These are phyloP conservation scores for Coilia nasus DNA, from an alignment of 2,797 vertebrate genomes.

Conservation along the genomic window DNA sequence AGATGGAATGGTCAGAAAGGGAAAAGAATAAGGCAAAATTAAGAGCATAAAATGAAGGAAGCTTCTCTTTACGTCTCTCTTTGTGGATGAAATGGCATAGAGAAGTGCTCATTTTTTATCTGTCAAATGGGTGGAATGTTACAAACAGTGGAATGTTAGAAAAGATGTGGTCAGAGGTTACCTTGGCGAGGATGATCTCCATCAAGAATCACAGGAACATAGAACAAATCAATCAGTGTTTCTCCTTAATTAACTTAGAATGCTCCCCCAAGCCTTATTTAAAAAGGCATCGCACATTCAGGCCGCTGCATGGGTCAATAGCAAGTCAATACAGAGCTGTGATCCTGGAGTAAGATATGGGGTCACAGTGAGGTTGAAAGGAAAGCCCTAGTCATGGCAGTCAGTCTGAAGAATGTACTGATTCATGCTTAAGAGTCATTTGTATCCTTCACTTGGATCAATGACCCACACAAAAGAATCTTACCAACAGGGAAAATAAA, in stretches of 20 bases:
- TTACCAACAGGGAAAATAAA: background rate
- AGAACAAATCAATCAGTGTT: conserved; percentile 47
- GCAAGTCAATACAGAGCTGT: background rate
- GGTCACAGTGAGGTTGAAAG: background rate
- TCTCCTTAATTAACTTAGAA: conserved; percentile 45
- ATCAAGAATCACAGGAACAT: conserved; percentile 40
- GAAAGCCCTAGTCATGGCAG: background rate
- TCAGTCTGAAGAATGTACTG: background rate
- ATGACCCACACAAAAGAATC: background rate
- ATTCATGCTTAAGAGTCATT: conserved; percentile 17
- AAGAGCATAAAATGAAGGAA: background rate
- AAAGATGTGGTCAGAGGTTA: conserved; percentile 61
- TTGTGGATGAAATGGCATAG: background rate
- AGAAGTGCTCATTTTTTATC: background rate
- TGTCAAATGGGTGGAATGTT: background rate
- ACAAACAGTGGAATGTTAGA: background rate
- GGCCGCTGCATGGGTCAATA: background rate
- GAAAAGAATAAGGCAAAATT: background rate
- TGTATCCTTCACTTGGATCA: background rate
- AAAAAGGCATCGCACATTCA: background rate
- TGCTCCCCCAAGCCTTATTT: conserved; percentile 38
- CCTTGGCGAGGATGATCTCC: conserved; percentile 58
- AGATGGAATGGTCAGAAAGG: background rate
- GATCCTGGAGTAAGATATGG: background rate
- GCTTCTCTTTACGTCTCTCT: background rate